These are phyloP conservation scores for Ameiurus melas DNA, from an alignment of 2,113 vertebrate genomes.

Conservation along the genomic window DNA sequence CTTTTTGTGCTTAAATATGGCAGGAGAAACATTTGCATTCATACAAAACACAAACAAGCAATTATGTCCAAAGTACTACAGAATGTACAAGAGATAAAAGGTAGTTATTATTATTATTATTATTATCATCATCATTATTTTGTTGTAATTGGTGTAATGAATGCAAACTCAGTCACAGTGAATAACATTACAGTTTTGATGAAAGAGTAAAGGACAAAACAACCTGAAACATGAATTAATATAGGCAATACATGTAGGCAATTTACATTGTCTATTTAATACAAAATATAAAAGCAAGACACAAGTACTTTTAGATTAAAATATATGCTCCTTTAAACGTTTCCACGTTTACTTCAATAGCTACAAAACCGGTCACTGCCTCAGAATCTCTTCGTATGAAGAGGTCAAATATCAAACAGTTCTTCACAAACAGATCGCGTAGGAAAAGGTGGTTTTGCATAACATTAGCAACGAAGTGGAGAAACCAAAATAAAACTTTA, in stretches of 20 bases:
- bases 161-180: constrained; percentile 39
- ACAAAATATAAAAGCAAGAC: constrained; percentile 58
- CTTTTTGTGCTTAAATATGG: constrained; percentile 36
- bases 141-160: constrained; percentile 5
- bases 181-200: constrained; percentile 37
- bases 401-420: constrained; percentile 13
- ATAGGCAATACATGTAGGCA: constrained; percentile 16
- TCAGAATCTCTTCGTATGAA: constrained; percentile 6
- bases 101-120: constrained; percentile 17
- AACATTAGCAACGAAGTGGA: constrained; percentile 14
- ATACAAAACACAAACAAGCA: constrained; percentile 22
- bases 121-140: not conserved
- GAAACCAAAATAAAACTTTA: constrained; percentile 6
- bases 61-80: constrained; percentile 29
- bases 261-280: constrained; percentile 49
- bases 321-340: constrained; percentile 48
- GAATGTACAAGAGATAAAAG: constrained; percentile 38
- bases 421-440: not conserved
- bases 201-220: constrained; percentile 23
- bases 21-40: constrained; percentile 22
- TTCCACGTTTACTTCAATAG: constrained; percentile 33
- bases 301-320: constrained; percentile 47
- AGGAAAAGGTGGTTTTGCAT: constrained; percentile 36
- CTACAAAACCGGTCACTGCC: constrained; percentile 17
- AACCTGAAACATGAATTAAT: constrained; percentile 1